Evolutionary conservation across 2,113 vertebrate species (phyloP), one percentile per base, ranked within the genome.

Genomic region (Hymenochirus boettgeri): DNA sequence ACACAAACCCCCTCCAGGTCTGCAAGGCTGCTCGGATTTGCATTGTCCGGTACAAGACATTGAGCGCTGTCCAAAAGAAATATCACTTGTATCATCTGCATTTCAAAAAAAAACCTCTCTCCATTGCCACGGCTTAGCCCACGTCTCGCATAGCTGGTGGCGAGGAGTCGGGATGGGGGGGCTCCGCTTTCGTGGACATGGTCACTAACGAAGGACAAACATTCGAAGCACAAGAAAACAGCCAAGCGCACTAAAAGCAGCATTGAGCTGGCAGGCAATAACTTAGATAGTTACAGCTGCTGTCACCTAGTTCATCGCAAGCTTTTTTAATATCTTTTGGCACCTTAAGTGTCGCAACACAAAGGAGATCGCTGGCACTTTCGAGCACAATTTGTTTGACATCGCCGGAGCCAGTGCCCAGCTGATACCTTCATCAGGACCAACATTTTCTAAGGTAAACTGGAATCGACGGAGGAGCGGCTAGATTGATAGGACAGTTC

Each of bases 321-420:
- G 85, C 86, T 89, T 88, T 87, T 88, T 89, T 89, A 88, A 86
- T 86, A 87, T 85, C 88, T 84, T 88, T 90, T 87, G 88, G 87
- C 88, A 80, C 63, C 63, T 74, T 72, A 31, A 18, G 82, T 85
- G 82, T 88, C 86, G 84, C 80, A 85, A 81, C 85, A 88, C 87
- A 89, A 90, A 89, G 84, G 85, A 85, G 86, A 35, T 86, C 83
- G 86, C 82, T 90, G 88, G 87, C 87, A 80, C 82, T 85, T 83
- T 64, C 51, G 71, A 77, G 80, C 85, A 79, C 82, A 90, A 84
- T 89, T 90, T 87, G 85, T 88, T 85, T 89, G 87, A 89, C 86
- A 88, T 86, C 84, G 88, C 87, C 86, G 83, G 85, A 85, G 84
- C 85, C 85, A 84, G 82, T 82, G 82, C 84, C 85, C 86, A 88